Percentiles rank a stretch among this genome's conserved stretches.
Evolutionary conservation across 2,888 invertebrate species (phyloP).

Genomic region (Agrochola lychnidis): DNA sequence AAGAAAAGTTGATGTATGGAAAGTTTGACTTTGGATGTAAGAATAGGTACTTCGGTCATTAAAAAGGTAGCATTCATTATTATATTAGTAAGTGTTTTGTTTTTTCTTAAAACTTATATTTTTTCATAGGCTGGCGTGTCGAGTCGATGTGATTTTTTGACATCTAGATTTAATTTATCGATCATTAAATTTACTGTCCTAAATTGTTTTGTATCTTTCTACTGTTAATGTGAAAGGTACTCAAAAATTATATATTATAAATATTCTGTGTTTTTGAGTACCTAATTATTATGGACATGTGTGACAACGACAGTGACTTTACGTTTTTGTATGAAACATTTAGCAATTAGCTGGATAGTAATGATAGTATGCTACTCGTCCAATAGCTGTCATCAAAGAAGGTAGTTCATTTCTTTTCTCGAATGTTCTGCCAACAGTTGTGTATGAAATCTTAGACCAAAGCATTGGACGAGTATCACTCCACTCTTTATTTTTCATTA

Average conservation of each 20-base stretch:
- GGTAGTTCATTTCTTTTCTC: neutral
- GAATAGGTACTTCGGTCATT: neutral
- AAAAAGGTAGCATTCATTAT: neutral
- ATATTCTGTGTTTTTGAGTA: slow-evolving; percentile 18
- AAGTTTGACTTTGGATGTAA: slow-evolving; percentile 32
- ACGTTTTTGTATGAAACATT: slow-evolving; percentile 33
- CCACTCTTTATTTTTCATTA: slow-evolving; percentile 25
- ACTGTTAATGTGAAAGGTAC: neutral
- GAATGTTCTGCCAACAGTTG: neutral
- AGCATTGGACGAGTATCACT: slow-evolving; percentile 10
- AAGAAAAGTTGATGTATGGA: slow-evolving; percentile 8
- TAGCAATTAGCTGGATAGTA: neutral
- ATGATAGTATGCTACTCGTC: slow-evolving; percentile 7
- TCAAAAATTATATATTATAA: slow-evolving; percentile 1
- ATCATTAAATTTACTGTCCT: neutral
- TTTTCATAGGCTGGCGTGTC: neutral
- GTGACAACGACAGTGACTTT: neutral
- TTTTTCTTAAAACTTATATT: slow-evolving; percentile 16
- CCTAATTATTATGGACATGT: neutral
- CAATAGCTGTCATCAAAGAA: neutral
- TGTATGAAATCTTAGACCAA: slow-evolving; percentile 12
- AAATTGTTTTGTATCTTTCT: slow-evolving; percentile 16
- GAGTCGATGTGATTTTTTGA: neutral
- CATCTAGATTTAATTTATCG: neutral
- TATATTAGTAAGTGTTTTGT: slow-evolving; percentile 16